These are phyloP conservation scores for Dallia pectoralis DNA, from an alignment of 2,797 vertebrate genomes.

Conservation along the genomic window DNA sequence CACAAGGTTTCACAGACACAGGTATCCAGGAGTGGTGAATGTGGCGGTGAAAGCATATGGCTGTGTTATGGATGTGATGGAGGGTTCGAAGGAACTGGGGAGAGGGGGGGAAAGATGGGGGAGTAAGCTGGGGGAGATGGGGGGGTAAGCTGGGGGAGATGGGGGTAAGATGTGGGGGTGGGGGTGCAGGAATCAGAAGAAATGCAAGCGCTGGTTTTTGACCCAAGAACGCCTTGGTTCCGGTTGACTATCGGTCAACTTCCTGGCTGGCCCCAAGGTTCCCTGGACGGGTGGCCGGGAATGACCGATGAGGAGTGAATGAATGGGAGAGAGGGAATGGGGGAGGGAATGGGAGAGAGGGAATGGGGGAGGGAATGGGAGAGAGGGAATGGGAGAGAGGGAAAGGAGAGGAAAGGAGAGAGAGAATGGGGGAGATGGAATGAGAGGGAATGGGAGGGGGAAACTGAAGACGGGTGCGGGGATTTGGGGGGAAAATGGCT, in stretches of 20 bases:
- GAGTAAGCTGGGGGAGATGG: background rate
- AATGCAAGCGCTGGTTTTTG: background rate
- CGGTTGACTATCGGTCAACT: background rate
- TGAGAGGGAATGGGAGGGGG: constrained; percentile 16
- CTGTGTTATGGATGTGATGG: background rate
- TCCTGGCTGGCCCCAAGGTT: background rate
- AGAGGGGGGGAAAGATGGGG: background rate
- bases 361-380: background rate
- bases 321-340: constrained; percentile 1
- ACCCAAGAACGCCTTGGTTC: background rate
- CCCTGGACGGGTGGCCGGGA: background rate
- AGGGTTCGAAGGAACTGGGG: background rate
- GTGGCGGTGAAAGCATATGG: background rate
- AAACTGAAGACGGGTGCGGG: constrained; percentile 3
- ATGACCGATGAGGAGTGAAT: background rate
- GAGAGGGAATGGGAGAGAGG: too few species aligned
- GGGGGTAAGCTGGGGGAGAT: background rate
- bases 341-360: background rate
- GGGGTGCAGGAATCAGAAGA: too few species aligned
- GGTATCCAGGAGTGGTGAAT: background rate
- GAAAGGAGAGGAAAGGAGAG: background rate
- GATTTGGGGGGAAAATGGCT: constrained; percentile 43
- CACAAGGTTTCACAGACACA: background rate
- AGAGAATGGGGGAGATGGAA: too few species aligned
- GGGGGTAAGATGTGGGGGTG: background rate